Conservation (phyloP, 2,888 invertebrate species). For the Tenodera sinensis region DNA sequence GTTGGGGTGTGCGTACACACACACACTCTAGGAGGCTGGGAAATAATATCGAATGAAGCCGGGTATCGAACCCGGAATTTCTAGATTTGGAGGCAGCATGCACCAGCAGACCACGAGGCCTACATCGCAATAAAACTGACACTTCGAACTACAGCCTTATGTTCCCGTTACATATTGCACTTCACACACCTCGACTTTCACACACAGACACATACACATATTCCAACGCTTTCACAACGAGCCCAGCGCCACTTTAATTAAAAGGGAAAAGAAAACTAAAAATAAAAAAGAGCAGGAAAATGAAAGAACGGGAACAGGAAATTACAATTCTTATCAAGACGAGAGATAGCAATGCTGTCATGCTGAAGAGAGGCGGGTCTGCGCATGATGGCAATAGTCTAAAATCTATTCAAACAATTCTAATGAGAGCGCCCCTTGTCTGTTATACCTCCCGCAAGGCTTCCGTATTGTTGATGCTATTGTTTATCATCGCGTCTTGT, state of each 20-base stretch:
- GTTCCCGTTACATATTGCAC: neutral
- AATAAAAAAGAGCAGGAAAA: neutral
- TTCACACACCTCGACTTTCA: neutral
- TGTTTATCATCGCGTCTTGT: conserved; percentile 6
- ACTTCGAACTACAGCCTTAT: neutral
- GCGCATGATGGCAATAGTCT: neutral
- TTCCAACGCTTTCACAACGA: neutral
- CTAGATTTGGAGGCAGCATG: too few relatives aligned
- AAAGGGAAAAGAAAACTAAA: neutral
- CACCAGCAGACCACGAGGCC: too few relatives aligned
- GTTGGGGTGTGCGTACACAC: too few relatives aligned
- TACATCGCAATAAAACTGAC: neutral
- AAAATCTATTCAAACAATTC: conserved; percentile 2
- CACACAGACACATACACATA: neutral
- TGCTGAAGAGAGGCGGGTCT: neutral
- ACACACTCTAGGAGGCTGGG: too few relatives aligned
- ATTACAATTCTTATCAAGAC: conserved; percentile 5
- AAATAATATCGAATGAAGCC: too few relatives aligned
- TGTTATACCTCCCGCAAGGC: neutral
- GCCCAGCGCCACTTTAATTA: neutral
- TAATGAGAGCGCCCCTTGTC: neutral
- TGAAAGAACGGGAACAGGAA: conserved; percentile 1
- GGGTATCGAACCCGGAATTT: too few relatives aligned
- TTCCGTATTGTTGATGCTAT: conserved; percentile 11
- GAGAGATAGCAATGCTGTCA: neutral